A percentile compares a stretch with the other conserved stretches of the same genome.
Conservation (phyloP, 2,797 vertebrate species). For the Pantherophis alleghaniensis region DNA sequence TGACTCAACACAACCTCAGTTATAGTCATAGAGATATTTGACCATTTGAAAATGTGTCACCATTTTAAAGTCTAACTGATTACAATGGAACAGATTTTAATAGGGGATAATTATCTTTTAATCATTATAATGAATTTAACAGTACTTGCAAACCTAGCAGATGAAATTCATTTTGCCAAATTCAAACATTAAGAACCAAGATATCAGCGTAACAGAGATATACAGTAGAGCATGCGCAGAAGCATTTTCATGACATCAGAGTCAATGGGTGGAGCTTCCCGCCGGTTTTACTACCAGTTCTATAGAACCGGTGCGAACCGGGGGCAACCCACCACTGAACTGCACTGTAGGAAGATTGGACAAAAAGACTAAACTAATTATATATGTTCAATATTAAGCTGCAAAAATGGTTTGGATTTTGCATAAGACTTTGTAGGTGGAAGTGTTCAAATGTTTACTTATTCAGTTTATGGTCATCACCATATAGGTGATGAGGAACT, state of each 20-base stretch:
- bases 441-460: not conserved
- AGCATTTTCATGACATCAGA: too few species aligned
- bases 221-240: not conserved
- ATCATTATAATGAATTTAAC: not conserved
- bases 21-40: not conserved
- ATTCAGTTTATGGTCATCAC: not conserved
- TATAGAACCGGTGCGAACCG: too few species aligned
- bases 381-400: not conserved
- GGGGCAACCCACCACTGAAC: too few species aligned
- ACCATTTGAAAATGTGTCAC: not conserved
- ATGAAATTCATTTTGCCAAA: not conserved
- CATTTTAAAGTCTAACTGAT: not conserved
- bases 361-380: not conserved
- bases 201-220: not conserved
- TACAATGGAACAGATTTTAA: not conserved
- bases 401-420: not conserved
- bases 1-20: constrained; percentile 1
- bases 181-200: not conserved
- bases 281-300: too few species aligned
- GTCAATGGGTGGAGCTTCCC: too few species aligned
- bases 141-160: not conserved
- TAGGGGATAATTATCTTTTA: not conserved
- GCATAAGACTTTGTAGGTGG: not conserved
- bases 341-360: not conserved
- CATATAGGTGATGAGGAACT: not conserved